Evolutionary conservation across 2,888 invertebrate species (phyloP), one percentile per base, ranked within the genome.

Genomic region (Aspidiotus rigidus): DNA sequence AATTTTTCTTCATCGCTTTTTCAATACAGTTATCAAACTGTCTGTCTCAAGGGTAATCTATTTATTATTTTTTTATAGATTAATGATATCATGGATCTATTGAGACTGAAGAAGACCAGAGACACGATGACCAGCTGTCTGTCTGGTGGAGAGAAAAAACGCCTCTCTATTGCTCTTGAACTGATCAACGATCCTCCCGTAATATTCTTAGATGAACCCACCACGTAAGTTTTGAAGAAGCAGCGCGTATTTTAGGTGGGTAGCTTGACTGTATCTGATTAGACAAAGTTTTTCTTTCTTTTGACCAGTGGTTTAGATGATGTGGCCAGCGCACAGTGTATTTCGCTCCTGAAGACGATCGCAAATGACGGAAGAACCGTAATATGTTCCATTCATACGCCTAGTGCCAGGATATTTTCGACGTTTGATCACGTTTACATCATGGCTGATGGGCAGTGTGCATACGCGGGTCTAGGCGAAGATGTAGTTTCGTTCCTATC

Each of bases 361-460:
- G 93, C 95, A 0, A 82, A 86, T 71, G 87, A 87, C 0, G 96
- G 96, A 0, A 82, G 96, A 42, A 96, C 95, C 0, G 89, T 97
- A 7, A 85, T 97, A 70, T 96, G 95, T 76, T 95, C 95, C 0
- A 86, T 97, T 64, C 97, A 97, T 79, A 95, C 96, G n/a, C 97
- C 97, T 0, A 94, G 93, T 72, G 95, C 96, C 0, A 87, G 88
- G 73, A 81, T 95, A 63, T 96, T 97, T 78, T 85, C 90, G 13
- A 88, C 89, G 81, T 93, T 97, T 77, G 93, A 91, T 79, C 88
- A 94, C 76, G 86, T 95, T 2, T 96, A 94, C 76, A 85, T 96
- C 69, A 83, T 97, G 60, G 87, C 93, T 0, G 86, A 85, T 62
- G 97, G 97, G 0, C 86, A 91, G 74, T 96, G 95, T 77, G 87